Evolutionary conservation across 2,797 vertebrate genomes (phyloP).

Genomic region (Cynopterus sphinx): DNA sequence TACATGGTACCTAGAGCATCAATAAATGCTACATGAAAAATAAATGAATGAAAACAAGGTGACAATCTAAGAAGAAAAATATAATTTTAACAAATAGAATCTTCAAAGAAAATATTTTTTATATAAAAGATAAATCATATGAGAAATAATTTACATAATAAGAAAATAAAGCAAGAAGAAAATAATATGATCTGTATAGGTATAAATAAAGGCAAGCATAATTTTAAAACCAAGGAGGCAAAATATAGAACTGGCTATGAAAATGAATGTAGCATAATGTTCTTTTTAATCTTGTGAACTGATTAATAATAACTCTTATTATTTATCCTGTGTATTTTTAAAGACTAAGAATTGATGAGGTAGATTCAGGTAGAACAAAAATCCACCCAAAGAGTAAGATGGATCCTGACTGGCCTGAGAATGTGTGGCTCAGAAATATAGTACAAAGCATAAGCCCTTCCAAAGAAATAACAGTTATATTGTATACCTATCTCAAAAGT

Average conservation of each 20-base stretch:
- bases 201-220: not conserved
- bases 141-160: not conserved
- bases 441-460: not conserved
- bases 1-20: not conserved
- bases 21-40: not conserved
- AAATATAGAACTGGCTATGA: not conserved
- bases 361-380: not conserved
- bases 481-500: not conserved
- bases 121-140: not conserved
- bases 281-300: not conserved
- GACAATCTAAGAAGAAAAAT: not conserved
- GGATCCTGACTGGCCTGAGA: not conserved
- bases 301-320: not conserved
- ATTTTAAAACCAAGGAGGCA: conserved; percentile 16
- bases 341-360: not conserved
- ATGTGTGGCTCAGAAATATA: not conserved
- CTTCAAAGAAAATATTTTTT: not conserved
- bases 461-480: not conserved
- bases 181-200: not conserved
- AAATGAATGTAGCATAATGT: not conserved
- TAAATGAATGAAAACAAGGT: not conserved
- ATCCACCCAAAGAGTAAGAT: not conserved
- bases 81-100: not conserved
- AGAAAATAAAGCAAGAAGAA: not conserved
- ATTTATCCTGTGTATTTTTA: not conserved